Evolutionary conservation across 2,797 vertebrate genomes (phyloP).

Genomic region (Takifugu rubripes): DNA sequence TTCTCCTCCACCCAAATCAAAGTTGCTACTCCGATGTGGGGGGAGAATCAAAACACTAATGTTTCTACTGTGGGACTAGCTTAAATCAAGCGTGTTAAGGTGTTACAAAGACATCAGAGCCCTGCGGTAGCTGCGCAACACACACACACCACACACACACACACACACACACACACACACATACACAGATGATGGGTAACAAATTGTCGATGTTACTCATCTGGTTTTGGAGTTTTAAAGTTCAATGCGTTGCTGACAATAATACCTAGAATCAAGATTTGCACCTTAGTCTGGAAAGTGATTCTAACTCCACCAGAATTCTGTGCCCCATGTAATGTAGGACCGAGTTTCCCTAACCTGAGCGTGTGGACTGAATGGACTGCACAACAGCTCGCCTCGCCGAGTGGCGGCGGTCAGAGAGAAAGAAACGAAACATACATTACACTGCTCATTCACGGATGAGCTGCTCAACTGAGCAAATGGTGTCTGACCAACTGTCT

Average conservation of each 20-base stretch:
- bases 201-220: constrained; percentile 33
- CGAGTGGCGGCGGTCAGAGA: constrained; percentile 40
- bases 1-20: constrained; percentile 41
- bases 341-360: constrained; percentile 40
- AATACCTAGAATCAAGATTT: no score
- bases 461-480: constrained; percentile 30
- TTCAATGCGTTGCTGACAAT: no score
- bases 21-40: constrained; percentile 24
- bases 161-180: neutral
- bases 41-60: constrained; percentile 6
- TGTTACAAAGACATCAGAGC: constrained; percentile 15
- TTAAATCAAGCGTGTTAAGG: constrained; percentile 28
- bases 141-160: no score
- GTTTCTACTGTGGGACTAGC: constrained; percentile 13
- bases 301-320: neutral
- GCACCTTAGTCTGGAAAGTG: constrained; percentile 28
- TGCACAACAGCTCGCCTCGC: constrained; percentile 14
- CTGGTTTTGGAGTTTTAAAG: neutral
- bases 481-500: constrained; percentile 36
- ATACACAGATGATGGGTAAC: no score
- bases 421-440: constrained; percentile 41
- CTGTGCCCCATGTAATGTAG: constrained; percentile 17
- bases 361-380: constrained; percentile 29
- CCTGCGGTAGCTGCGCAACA: constrained; percentile 26
- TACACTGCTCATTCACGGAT: constrained; percentile 47